Percentiles rank a stretch among this genome's conserved stretches.
phyloP scores from a whole-genome alignment of 2,113 vertebrate species.

The Eleginops maclovinus region DNA sequence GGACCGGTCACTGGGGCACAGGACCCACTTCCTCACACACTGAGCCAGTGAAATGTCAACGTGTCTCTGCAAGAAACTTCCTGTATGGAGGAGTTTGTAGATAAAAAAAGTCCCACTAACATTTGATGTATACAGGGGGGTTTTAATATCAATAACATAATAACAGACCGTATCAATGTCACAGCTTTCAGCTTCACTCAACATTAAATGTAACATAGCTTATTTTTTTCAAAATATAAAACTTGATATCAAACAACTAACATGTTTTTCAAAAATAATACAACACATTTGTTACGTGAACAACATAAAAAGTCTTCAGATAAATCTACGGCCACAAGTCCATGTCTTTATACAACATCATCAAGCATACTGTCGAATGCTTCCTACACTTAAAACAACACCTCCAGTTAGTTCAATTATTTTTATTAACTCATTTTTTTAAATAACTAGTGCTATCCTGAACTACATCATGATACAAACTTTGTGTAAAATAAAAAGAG shows the following conservation, averaged over 20 bases:
- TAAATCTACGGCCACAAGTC: slow-evolving; percentile 29
- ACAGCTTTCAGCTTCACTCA: slow-evolving; percentile 29
- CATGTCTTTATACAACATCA: slow-evolving; percentile 29
- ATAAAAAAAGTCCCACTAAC: background rate
- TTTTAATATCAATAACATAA: background rate
- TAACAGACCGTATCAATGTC: background rate
- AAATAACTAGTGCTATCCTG: background rate
- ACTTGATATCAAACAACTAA: background rate
- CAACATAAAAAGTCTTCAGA: slow-evolving; percentile 46
- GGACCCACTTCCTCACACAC: background rate
- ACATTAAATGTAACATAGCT: slow-evolving; percentile 23
- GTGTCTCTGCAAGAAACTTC: background rate
- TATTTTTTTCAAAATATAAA: slow-evolving; percentile 26
- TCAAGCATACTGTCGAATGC: slow-evolving; percentile 3
- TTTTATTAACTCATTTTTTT: slow-evolving; percentile 13
- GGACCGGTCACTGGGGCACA: slow-evolving; percentile 16
- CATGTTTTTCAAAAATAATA: slow-evolving; percentile 39
- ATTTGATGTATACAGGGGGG: no score
- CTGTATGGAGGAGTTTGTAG: slow-evolving; percentile 1
- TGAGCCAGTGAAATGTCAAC: background rate
- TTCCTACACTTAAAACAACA: slow-evolving; percentile 32
- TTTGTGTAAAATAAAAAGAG: background rate
- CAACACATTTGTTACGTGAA: slow-evolving; percentile 16
- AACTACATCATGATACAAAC: slow-evolving; percentile 16
- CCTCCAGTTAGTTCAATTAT: slow-evolving; percentile 19